A percentile compares a stretch with the other conserved stretches of the same genome.
These are phyloP conservation scores for Eonycteris spelaea DNA, from an alignment of 2,113 vertebrate genomes.

Conservation along the genomic window DNA sequence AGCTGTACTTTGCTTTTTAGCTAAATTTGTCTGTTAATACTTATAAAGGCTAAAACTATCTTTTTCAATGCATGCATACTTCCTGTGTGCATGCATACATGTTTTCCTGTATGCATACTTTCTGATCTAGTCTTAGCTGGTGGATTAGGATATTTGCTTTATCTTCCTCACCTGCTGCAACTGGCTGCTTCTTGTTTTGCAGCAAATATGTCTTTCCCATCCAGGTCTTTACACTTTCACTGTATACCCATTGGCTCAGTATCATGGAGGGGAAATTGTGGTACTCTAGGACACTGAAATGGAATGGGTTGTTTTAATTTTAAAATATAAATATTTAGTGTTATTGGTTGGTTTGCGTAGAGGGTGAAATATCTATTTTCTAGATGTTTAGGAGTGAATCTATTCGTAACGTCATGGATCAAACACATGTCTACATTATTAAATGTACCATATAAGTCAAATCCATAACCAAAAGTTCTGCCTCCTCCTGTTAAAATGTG, in stretches of 20 bases:
- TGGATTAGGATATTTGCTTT: rapidly evolving
- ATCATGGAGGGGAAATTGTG: not conserved
- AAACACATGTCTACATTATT: not conserved
- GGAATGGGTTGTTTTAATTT: not conserved
- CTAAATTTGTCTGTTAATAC: not conserved
- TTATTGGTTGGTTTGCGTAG: not conserved
- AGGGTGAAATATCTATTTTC: not conserved
- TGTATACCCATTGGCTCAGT: not conserved
- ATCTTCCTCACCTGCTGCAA: not conserved
- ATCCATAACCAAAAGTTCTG: not conserved
- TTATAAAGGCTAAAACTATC: not conserved
- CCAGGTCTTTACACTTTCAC: not conserved
- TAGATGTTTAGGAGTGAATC: not conserved
- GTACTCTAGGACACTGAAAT: not conserved
- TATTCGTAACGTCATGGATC: not conserved
- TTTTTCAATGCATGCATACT: not conserved
- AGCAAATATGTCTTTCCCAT: not conserved
- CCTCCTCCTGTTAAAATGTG: not conserved
- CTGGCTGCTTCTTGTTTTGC: not conserved
- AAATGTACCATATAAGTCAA: not conserved
- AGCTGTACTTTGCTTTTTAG: not conserved
- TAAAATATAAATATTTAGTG: not conserved
- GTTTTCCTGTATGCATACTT: not conserved
- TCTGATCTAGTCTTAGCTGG: not conserved
- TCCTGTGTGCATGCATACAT: not conserved